Evolutionary conservation across 2,113 vertebrate genomes (phyloP).

Genomic region (Megatriorchis doriae): DNA sequence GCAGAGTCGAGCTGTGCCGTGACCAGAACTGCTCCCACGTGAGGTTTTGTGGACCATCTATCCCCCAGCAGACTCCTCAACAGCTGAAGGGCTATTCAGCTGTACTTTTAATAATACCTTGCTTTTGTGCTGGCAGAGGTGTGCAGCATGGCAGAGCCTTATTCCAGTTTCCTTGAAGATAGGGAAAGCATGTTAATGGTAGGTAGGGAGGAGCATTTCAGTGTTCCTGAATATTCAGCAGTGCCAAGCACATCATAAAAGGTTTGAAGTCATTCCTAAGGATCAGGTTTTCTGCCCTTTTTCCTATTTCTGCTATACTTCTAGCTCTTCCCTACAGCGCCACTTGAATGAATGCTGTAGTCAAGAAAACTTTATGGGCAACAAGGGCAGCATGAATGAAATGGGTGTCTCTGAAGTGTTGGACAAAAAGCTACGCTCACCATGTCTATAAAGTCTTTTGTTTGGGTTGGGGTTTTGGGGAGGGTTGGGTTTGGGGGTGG

Average conservation of each 20-base stretch:
- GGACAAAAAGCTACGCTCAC: not conserved
- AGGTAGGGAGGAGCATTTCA: not conserved
- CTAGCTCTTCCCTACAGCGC: not conserved
- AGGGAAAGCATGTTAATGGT: not conserved
- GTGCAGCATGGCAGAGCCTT: not conserved
- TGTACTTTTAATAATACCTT: not conserved
- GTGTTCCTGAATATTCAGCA: not conserved
- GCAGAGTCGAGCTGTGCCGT: not conserved
- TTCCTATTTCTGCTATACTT: not conserved
- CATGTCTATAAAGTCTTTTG: not conserved
- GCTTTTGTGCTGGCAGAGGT: not conserved
- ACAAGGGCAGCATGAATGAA: not conserved
- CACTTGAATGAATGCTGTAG: rapidly evolving
- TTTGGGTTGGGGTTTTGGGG: not conserved
- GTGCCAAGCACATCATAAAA: not conserved
- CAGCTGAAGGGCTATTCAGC: not conserved
- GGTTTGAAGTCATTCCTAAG: not conserved
- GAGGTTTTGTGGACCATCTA: not conserved
- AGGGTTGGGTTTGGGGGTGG: too few species aligned
- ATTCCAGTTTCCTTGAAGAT: not conserved
- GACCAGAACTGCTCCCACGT: not conserved
- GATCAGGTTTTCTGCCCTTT: not conserved
- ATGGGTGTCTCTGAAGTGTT: not conserved
- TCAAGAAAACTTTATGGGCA: not conserved
- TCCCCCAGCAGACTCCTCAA: not conserved